Percentiles rank a stretch among this genome's conserved stretches.
These are phyloP conservation scores for Dascillus cervinus DNA, from an alignment of 2,888 invertebrate species.

Conservation along the genomic window DNA sequence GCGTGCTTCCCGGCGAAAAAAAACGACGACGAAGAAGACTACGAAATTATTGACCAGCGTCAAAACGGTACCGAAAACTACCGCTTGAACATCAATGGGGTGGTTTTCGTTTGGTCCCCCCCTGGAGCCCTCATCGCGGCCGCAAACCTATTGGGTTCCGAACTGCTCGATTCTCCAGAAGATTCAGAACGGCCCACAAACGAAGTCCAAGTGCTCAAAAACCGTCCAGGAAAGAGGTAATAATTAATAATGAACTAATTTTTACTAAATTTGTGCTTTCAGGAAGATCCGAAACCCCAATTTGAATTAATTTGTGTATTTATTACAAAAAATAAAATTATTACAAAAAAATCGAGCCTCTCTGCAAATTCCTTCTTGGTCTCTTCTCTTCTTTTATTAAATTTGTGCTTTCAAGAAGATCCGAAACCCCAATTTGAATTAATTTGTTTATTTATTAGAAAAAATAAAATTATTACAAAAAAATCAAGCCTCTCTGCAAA, in stretches of 20 bases:
- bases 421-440: not conserved
- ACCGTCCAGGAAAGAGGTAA: no score
- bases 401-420: no score
- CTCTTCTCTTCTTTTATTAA: no score
- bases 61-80: slow-evolving; percentile 74
- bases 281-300: not conserved
- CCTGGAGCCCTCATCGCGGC: slow-evolving; percentile 53
- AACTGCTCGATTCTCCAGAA: no score
- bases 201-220: no score
- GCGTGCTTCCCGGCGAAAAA: no score
- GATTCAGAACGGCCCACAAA: no score
- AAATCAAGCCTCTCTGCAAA: slow-evolving; percentile 38
- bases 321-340: slow-evolving; percentile 6
- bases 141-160: slow-evolving; percentile 42
- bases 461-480: slow-evolving; percentile 8
- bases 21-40: slow-evolving; percentile 27
- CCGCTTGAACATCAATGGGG: slow-evolving; percentile 59
- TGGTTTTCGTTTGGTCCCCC: slow-evolving; percentile 59
- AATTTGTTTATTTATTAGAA: slow-evolving; percentile 2
- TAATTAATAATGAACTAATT: no score
- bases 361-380: slow-evolving; percentile 57
- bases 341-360: slow-evolving; percentile 6
- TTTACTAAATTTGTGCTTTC: no score
- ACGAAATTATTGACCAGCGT: slow-evolving; percentile 55
- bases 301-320: slow-evolving; percentile 2